A percentile compares a stretch with the other conserved stretches of the same genome.
These are phyloP conservation scores for Aphelenchoides avenae DNA, from an alignment of 1,140 invertebrate species.

Conservation along the genomic window DNA sequence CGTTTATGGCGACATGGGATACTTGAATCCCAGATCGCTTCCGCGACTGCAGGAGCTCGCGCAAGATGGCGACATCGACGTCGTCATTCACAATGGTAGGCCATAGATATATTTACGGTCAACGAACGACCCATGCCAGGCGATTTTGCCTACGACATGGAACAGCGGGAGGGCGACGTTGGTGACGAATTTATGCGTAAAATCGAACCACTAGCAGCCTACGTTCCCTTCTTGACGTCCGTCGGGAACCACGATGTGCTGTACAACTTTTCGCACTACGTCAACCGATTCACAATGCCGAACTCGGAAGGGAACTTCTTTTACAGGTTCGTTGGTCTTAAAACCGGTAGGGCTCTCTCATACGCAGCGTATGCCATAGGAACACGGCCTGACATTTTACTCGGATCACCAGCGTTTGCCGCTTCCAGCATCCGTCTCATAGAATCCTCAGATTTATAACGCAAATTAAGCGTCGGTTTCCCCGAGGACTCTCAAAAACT, in stretches of 20 bases:
- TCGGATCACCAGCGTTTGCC: no score
- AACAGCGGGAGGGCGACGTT: slow-evolving; percentile 70
- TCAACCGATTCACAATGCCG: slow-evolving; percentile 41
- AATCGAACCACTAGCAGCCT: slow-evolving; percentile 77
- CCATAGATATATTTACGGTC: no score
- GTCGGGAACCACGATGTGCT: slow-evolving; percentile 82
- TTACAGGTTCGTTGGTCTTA: no score
- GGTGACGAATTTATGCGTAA: slow-evolving; percentile 85
- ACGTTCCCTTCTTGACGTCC: slow-evolving; percentile 83
- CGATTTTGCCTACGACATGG: slow-evolving; percentile 27
- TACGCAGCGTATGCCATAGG: no score
- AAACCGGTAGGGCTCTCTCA: no score
- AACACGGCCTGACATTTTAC: no score
- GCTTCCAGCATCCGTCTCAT: no score
- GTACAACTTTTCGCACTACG: slow-evolving; percentile 63
- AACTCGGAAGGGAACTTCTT: slow-evolving; percentile 42
- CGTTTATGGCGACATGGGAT: slow-evolving; percentile 65
- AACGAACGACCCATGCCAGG: no score
- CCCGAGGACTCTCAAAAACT: no score
- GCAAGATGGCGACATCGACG: slow-evolving; percentile 61
- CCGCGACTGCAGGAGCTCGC: slow-evolving; percentile 60
- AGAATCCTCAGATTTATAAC: no score
- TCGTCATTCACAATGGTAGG: slow-evolving; percentile 62
- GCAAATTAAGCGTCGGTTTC: no score
- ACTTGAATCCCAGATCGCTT: slow-evolving; percentile 62